Percentiles rank a stretch among this genome's conserved stretches.
Evolutionary conservation across 2,113 vertebrate species (phyloP).

Genomic region (Chamaetylas fuelleborni): DNA sequence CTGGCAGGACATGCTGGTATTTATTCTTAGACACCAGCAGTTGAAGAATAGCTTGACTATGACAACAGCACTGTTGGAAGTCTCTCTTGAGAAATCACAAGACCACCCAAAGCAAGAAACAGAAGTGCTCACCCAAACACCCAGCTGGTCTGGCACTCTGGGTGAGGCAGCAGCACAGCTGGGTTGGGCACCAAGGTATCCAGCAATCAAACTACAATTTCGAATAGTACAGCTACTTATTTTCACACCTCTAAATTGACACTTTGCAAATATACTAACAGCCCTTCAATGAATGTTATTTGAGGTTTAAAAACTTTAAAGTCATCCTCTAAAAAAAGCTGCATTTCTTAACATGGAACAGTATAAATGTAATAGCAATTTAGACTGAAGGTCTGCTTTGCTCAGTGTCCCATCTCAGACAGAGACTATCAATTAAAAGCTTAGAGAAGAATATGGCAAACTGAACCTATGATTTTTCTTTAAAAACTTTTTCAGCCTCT

Average conservation of each 20-base stretch:
- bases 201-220: not conserved
- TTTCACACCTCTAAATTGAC: not conserved
- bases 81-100: not conserved
- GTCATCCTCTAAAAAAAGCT: not conserved
- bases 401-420: not conserved
- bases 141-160: not conserved
- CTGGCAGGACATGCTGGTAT: not conserved
- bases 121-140: not conserved
- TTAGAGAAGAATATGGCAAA: not conserved
- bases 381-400: not conserved
- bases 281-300: not conserved
- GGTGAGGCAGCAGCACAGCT: not conserved
- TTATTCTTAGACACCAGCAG: not conserved
- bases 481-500: not conserved
- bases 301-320: not conserved
- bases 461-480: not conserved
- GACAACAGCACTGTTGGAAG: not conserved
- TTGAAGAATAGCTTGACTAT: not conserved
- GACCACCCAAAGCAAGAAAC: not conserved
- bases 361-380: not conserved
- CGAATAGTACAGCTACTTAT: not conserved
- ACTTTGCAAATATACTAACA: not conserved
- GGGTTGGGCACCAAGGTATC: not conserved
- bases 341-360: not conserved
- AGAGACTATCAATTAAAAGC: not conserved